Conservation (phyloP, 2,113 vertebrate genomes). For the Lathamus discolor region DNA sequence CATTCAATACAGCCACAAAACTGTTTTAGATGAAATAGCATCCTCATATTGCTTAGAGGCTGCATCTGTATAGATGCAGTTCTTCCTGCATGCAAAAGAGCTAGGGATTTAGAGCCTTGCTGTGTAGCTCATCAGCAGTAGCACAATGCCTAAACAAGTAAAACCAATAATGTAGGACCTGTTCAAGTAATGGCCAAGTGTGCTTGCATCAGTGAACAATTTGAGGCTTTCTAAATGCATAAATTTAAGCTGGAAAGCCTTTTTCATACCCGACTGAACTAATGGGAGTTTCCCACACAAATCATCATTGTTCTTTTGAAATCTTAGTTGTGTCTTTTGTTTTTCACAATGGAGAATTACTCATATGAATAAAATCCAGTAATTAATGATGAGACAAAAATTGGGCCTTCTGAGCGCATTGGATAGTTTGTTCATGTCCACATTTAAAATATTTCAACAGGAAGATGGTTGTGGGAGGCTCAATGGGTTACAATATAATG, state of each 20-base stretch:
- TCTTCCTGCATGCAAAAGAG: background rate
- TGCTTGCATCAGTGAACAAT: slow-evolving; percentile 52
- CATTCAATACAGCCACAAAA: background rate
- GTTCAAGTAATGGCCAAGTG: background rate
- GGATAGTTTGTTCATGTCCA: background rate
- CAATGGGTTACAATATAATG: background rate
- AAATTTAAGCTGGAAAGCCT: slow-evolving; percentile 9
- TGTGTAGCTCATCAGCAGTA: background rate
- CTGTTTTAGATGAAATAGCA: background rate
- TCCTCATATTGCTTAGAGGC: background rate
- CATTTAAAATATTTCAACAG: background rate
- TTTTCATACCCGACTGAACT: slow-evolving; percentile 33
- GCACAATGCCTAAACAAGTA: background rate
- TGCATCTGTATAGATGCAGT: background rate
- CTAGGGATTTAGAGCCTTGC: background rate
- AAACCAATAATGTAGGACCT: background rate
- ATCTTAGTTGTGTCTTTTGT: slow-evolving; percentile 63
- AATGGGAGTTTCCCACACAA: slow-evolving; percentile 49
- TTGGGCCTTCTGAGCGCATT: background rate
- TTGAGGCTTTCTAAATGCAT: slow-evolving; percentile 19
- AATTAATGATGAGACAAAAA: slow-evolving; percentile 42
- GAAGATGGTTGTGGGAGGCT: background rate
- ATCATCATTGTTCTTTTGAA: slow-evolving; percentile 61
- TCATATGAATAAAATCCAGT: slow-evolving; percentile 51
- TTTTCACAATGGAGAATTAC: slow-evolving; percentile 52